Percentiles rank a stretch among this genome's conserved stretches.
Conservation (phyloP, 2,888 invertebrate genomes). For the Athalia rosae region DNA sequence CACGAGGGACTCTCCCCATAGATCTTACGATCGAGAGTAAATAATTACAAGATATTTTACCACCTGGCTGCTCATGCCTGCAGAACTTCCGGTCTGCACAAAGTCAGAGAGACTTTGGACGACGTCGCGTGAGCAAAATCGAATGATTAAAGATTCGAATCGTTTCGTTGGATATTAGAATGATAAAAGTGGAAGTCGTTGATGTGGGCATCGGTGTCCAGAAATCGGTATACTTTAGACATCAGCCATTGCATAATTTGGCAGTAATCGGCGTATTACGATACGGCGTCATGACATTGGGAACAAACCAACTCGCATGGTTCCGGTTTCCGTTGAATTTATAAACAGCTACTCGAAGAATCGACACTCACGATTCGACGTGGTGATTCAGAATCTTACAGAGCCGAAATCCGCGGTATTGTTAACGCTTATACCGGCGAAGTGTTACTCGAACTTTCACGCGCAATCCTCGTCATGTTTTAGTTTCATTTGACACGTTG, state of each 20-base stretch:
- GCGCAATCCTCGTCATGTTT: background rate
- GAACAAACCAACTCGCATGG: slow-evolving; percentile 5
- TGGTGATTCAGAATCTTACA: slow-evolving; percentile 9
- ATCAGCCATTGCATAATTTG: too few species aligned
- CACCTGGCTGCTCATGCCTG: too few species aligned
- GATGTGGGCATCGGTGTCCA: too few species aligned
- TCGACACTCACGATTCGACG: background rate
- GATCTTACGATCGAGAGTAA: background rate
- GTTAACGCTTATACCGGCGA: background rate
- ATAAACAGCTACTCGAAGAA: background rate
- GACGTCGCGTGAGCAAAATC: too few species aligned
- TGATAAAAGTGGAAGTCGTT: too few species aligned
- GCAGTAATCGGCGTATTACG: background rate
- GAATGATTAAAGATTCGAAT: too few species aligned
- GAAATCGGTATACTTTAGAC: too few species aligned
- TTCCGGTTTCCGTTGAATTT: slow-evolving; percentile 9
- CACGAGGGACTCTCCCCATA: background rate
- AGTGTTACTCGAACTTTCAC: background rate
- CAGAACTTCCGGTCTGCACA: too few species aligned
- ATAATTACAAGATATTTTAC: background rate
- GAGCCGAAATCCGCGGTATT: slow-evolving; percentile 7
- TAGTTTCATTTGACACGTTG: background rate
- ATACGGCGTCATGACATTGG: background rate
- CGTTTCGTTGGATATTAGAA: too few species aligned
- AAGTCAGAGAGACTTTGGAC: too few species aligned